Conservation (phyloP, 2,888 invertebrate species). For the Apodemia zela region DNA sequence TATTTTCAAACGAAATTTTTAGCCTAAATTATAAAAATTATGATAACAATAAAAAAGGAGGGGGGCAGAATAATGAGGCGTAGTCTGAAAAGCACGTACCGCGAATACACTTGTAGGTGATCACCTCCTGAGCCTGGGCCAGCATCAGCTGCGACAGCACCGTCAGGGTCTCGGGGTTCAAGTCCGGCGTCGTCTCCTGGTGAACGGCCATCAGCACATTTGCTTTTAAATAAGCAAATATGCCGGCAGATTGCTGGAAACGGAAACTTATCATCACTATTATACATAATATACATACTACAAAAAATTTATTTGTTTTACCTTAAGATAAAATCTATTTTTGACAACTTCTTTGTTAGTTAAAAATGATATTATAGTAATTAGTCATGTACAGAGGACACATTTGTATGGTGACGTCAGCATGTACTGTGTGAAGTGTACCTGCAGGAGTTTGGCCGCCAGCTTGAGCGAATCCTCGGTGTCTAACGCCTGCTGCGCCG, state of each 20-base stretch:
- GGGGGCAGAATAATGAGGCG: background rate
- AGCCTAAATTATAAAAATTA: too few species aligned
- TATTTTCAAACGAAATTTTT: too few species aligned
- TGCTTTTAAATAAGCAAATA: constrained; percentile 91
- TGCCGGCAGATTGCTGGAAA: constrained; percentile 92
- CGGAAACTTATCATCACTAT: background rate
- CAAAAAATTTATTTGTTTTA: too few species aligned
- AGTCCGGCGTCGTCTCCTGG: constrained; percentile 97
- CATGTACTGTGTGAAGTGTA: background rate
- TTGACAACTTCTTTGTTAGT: too few species aligned
- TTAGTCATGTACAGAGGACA: too few species aligned
- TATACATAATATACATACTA: too few species aligned
- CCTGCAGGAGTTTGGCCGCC: constrained; percentile 95
- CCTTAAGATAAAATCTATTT: too few species aligned
- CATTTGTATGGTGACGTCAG: too few species aligned
- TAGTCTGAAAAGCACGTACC: constrained; percentile 65
- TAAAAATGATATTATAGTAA: too few species aligned
- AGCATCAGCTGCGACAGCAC: constrained; percentile 94
- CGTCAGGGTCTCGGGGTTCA: constrained; percentile 93
- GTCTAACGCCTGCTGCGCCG: constrained; percentile 90
- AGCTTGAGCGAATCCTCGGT: constrained; percentile 96
- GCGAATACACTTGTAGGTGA: constrained; percentile 95
- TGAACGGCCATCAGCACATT: constrained; percentile 90
- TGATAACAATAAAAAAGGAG: too few species aligned
- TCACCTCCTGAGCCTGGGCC: constrained; percentile 98